Base-by-base conservation (phyloP, 2,888 invertebrate genomes). In the Amblyteles armatorius region DNA sequence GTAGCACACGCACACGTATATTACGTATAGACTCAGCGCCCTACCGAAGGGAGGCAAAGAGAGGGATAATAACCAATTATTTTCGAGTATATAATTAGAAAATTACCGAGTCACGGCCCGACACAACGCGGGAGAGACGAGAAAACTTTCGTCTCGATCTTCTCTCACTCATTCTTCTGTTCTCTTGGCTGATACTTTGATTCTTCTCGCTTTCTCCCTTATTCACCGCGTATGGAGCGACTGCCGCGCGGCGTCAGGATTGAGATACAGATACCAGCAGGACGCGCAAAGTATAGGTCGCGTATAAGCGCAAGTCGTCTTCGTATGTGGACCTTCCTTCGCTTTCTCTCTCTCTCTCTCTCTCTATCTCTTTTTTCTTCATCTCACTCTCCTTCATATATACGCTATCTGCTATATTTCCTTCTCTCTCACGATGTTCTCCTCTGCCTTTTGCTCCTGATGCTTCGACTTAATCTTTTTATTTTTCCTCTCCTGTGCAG, bases 11-110 rank as follows among this genome's bases (percentile, higher is more conserved):
- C 78, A 69, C 68, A 78, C 73, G 83, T 77, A 26, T 57, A 57
- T 13, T 26, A 13, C 57, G 16, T 71, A 68, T 82, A 81, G 87
- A 89, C 90, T 88, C 88, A 83, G 80, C 82, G 87, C 86, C 84
- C 84, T 79, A 82, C 80, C 77, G 77, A 55, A 82, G 60, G 83
- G 29, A 84, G 26, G 68, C 73, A 78, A 77, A 82, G 87, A 85
- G 88, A 90, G 87, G 91, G 90, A 92, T 93, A 93, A 93, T 93
- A 92, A 92, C 92, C 93, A 93, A 93, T 93, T 93, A 93, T 93
- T 93, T 93, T 93, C 90, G 93, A 93, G 93, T 91, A 91, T 93
- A 93, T 93, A 92, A 93, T 93, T 93, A 93, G 92, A 93, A 93
- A 92, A 93, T 93, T 93, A 93, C 92, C 90, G 93, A 92, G 91